A percentile compares a stretch with the other conserved stretches of the same genome.
Conservation (phyloP, 35 echinoderm and acorn worm genomes). For the Stichopus chloronotus region DNA sequence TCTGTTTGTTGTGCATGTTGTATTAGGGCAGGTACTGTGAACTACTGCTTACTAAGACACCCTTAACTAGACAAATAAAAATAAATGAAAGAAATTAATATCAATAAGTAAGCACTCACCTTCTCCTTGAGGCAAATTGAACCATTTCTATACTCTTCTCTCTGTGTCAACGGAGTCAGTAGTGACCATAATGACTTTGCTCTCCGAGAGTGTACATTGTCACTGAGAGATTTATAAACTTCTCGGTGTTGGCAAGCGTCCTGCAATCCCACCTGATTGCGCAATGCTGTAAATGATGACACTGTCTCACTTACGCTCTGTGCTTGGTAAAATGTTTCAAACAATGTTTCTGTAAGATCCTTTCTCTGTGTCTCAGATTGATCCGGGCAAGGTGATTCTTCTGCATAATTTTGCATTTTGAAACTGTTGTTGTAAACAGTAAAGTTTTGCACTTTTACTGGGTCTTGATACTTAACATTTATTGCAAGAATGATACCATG, state of each 20-base stretch:
- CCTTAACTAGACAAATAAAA: no score
- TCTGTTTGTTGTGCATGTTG: no score
- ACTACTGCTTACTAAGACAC: no score
- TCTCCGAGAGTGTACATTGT: conserved; percentile 6
- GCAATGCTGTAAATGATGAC: conserved; percentile 2
- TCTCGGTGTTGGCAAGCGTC: background rate
- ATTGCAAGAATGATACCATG: no score
- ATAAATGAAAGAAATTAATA: no score
- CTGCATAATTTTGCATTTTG: background rate
- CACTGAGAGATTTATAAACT: conserved; percentile 19
- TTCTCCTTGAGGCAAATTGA: conserved; percentile 3
- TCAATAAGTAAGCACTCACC: background rate
- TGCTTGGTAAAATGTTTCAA: conserved; percentile 22
- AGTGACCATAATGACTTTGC: conserved; percentile 38
- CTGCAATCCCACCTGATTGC: conserved; percentile 11
- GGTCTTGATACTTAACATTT: no score
- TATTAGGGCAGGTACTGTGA: no score
- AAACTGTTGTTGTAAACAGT: background rate
- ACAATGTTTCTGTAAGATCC: conserved; percentile 37
- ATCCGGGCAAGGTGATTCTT: background rate
- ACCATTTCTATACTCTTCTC: conserved; percentile 37
- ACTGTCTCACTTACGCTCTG: conserved; percentile 4
- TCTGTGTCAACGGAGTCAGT: background rate
- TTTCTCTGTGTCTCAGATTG: background rate
- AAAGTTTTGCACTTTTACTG: no score